A percentile compares a stretch with the other conserved stretches of the same genome.
phyloP scores from a whole-genome alignment of 1,140 invertebrate genomes.

The Eufriesea mexicana region DNA sequence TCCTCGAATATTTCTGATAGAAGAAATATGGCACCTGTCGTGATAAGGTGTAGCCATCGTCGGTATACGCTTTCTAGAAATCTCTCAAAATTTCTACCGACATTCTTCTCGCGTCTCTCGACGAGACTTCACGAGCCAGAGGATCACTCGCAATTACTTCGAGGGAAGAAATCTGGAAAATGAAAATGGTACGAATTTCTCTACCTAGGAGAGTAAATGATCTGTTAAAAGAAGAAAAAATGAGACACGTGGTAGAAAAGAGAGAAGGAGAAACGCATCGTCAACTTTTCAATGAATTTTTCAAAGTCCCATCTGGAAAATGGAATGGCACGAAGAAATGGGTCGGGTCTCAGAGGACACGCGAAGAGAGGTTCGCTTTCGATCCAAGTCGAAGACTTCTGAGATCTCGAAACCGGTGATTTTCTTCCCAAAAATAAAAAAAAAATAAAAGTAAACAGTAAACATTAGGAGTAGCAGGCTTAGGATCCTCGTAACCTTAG shows the following conservation, averaged over 20 bases:
- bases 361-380: background rate
- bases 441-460: background rate
- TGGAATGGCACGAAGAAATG: conserved; percentile 1
- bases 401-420: background rate
- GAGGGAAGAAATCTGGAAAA: no score
- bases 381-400: background rate
- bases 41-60: no score
- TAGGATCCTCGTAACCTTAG: background rate
- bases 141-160: no score
- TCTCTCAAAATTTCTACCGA: no score
- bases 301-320: conserved; percentile 28
- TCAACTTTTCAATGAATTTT: conserved; percentile 31
- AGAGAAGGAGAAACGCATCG: background rate
- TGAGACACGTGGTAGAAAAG: background rate
- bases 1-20: no score
- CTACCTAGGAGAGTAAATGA: no score
- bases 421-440: background rate
- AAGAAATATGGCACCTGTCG: no score
- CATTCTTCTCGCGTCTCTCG: no score
- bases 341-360: conserved; percentile 23
- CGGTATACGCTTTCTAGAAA: no score
- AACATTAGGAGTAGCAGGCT: background rate
- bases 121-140: no score
- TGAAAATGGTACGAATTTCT: no score
- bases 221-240: background rate